Evolutionary conservation across 92 coral and sea anemone genomes (phyloP).

Genomic region (Porites rus): DNA sequence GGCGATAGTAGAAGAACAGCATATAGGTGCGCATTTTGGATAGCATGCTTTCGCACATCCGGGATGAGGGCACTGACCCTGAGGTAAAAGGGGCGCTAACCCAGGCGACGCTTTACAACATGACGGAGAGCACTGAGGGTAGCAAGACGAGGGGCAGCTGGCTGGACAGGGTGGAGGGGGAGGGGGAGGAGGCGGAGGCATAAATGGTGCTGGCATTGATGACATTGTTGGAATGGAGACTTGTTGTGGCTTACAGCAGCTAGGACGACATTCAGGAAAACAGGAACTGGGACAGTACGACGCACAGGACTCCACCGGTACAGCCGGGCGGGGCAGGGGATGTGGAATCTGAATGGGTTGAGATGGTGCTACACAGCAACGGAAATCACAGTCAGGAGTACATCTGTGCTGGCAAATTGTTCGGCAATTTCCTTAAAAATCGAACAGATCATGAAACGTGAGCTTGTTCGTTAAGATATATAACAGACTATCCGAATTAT

Average conservation of each 20-base stretch:
- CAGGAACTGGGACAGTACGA: constrained; percentile 71
- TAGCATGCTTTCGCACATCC: constrained; percentile 29
- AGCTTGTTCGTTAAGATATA: not conserved
- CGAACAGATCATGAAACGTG: not conserved
- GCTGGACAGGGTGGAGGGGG: constrained; percentile 28
- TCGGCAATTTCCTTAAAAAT: constrained; percentile 26
- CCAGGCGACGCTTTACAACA: constrained; percentile 30
- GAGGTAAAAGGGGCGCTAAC: constrained; percentile 5
- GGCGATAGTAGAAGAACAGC: constrained; percentile 18
- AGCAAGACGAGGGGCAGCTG: constrained; percentile 41
- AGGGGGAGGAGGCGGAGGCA: constrained; percentile 21
- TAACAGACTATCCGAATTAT: not conserved
- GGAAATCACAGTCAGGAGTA: constrained; percentile 48
- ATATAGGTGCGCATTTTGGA: constrained; percentile 39
- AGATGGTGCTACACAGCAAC: constrained; percentile 36
- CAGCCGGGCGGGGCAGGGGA: constrained; percentile 24
- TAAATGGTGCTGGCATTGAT: constrained; percentile 53
- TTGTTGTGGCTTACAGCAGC: constrained; percentile 55
- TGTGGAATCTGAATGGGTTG: constrained; percentile 7
- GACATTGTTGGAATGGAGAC: constrained; percentile 49
- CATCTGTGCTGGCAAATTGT: constrained; percentile 48
- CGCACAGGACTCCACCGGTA: constrained; percentile 38
- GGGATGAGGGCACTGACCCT: constrained; percentile 36
- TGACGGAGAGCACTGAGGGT: constrained; percentile 36
- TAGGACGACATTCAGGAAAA: constrained; percentile 64